phyloP scores from a whole-genome alignment of 2,888 invertebrate species.

The Melipona beecheii region DNA sequence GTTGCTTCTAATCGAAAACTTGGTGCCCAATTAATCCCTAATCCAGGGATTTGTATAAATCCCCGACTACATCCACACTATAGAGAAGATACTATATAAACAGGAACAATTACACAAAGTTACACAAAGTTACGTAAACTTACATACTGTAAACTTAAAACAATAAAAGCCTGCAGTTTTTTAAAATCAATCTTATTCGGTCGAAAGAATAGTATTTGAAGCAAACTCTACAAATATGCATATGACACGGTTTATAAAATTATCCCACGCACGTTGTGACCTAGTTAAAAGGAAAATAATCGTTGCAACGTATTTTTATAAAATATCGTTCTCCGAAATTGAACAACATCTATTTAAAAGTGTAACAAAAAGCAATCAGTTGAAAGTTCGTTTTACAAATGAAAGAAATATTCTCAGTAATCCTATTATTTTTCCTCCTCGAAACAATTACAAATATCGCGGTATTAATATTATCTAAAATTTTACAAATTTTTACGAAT shows the following conservation, averaged over 20 bases:
- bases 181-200: background rate
- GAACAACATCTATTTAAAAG: background rate
- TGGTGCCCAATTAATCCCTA: too few species aligned
- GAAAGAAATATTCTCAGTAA: background rate
- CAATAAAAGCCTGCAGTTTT: background rate
- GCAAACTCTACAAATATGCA: background rate
- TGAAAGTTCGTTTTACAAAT: background rate
- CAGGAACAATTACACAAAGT: background rate
- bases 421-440: too few species aligned
- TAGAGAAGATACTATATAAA: background rate
- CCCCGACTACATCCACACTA: background rate
- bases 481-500: too few species aligned
- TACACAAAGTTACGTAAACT: too few species aligned
- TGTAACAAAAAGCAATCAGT: background rate
- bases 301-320: background rate
- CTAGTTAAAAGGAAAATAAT: background rate
- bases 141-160: background rate
- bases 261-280: background rate
- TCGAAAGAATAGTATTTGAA: background rate
- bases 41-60: background rate
- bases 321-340: background rate
- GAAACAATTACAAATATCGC: background rate
- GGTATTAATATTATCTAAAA: background rate
- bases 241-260: too few species aligned
- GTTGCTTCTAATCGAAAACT: too few species aligned